phyloP scores from a whole-genome alignment of 2,113 vertebrate genomes.

The Propithecus coquereli region DNA sequence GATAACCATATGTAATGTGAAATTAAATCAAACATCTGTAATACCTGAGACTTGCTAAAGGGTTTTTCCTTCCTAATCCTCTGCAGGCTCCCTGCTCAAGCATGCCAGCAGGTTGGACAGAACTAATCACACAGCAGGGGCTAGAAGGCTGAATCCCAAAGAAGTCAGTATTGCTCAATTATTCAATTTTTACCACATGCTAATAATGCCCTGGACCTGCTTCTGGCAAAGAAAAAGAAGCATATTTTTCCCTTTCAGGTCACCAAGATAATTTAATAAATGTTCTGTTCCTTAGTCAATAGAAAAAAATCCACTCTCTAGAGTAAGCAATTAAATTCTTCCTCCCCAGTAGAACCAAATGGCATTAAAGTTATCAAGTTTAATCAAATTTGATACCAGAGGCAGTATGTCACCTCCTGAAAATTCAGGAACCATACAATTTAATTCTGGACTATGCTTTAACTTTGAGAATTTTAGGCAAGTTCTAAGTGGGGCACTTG shows the following conservation, averaged over 20 bases:
- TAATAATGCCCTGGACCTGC: conserved; percentile 17
- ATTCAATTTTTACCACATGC: conserved; percentile 14
- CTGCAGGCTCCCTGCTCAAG: conserved; percentile 2
- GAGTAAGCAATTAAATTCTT: conserved; percentile 54
- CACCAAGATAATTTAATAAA: conserved; percentile 46
- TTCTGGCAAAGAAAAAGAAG: conserved; percentile 30
- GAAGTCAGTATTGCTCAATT: conserved; percentile 32
- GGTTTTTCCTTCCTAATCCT: conserved; percentile 22
- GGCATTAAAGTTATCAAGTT: conserved; percentile 47
- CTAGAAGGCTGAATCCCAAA: conserved; percentile 22
- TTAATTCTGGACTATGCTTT: conserved; percentile 22
- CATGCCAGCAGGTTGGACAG: not conserved
- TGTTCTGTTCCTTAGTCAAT: conserved; percentile 28
- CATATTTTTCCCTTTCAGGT: conserved; percentile 18
- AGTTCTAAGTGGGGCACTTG: not conserved
- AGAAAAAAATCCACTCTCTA: conserved; percentile 28
- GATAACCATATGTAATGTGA: conserved; percentile 1
- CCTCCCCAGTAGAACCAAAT: conserved; percentile 41
- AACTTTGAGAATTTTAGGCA: not conserved
- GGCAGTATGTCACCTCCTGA: not conserved
- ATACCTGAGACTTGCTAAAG: conserved; percentile 1
- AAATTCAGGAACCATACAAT: conserved; percentile 45
- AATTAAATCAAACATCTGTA: conserved; percentile 49
- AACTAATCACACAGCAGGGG: conserved; percentile 48
- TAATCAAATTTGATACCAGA: conserved; percentile 62